These are phyloP conservation scores for Platycheirus albimanus DNA, from an alignment of 2,888 invertebrate genomes.

Conservation along the genomic window DNA sequence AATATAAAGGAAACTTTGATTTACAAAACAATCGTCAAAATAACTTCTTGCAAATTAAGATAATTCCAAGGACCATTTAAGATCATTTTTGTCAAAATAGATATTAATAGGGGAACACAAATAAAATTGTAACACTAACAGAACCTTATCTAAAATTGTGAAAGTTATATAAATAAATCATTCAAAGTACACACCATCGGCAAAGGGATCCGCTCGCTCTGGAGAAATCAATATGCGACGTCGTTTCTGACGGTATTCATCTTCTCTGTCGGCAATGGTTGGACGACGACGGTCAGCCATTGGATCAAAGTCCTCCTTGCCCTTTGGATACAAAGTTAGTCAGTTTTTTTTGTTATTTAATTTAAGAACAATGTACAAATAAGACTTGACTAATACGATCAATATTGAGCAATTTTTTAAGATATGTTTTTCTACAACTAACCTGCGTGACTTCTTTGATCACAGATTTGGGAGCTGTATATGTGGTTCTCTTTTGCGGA, in stretches of 20 bases:
- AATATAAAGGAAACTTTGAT: too few relatives aligned
- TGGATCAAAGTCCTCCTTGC: constrained; percentile 96
- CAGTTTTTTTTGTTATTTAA: too few relatives aligned
- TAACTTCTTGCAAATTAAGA: too few relatives aligned
- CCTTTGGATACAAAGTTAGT: too few relatives aligned
- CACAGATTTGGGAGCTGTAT: constrained; percentile 93
- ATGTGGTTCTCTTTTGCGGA: constrained; percentile 89
- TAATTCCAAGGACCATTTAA: constrained; percentile 51
- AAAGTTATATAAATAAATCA: neutral
- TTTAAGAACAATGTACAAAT: too few relatives aligned
- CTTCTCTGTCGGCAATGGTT: constrained; percentile 97
- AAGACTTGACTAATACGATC: too few relatives aligned
- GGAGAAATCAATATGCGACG: constrained; percentile 97
- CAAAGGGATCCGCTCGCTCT: constrained; percentile 98
- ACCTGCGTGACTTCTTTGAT: constrained; percentile 96
- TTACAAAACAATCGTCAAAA: too few relatives aligned
- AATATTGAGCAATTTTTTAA: too few relatives aligned
- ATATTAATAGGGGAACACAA: constrained; percentile 29
- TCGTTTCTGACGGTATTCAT: constrained; percentile 96
- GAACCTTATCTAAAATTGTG: constrained; percentile 44
- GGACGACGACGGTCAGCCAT: constrained; percentile 95
- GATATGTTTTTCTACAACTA: too few relatives aligned
- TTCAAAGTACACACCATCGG: constrained; percentile 92
- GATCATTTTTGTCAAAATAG: constrained; percentile 46
- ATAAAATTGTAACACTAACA: constrained; percentile 49